phyloP scores from a whole-genome alignment of 2,797 vertebrate genomes.

The Malurus leucopterus region DNA sequence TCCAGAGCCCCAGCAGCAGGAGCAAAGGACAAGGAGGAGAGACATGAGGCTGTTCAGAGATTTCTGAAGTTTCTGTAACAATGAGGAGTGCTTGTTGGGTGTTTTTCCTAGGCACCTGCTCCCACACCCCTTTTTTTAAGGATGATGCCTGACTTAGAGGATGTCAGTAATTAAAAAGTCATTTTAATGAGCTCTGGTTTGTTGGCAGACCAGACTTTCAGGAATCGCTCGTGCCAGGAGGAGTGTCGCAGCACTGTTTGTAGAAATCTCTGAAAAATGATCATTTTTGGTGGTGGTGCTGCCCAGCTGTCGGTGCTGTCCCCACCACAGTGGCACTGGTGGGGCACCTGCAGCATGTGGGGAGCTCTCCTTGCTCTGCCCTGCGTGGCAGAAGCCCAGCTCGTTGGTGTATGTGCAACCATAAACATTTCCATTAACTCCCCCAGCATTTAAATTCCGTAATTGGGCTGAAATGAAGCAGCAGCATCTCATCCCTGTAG shows the following conservation, averaged over 20 bases:
- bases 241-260: background rate
- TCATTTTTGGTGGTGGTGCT: background rate
- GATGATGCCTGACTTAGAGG: background rate
- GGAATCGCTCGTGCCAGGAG: accelerated
- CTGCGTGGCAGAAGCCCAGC: accelerated
- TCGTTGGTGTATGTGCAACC: background rate
- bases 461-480: background rate
- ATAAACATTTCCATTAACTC: background rate
- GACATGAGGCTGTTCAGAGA: background rate
- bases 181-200: background rate
- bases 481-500: background rate
- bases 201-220: background rate
- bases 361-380: background rate
- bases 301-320: background rate
- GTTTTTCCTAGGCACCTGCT: background rate
- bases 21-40: background rate
- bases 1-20: background rate
- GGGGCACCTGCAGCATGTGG: background rate
- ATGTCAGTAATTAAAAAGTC: background rate
- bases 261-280: background rate
- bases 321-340: background rate
- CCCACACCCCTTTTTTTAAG: no score
- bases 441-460: background rate
- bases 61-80: background rate
- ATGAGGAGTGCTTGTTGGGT: background rate